These are phyloP conservation scores for Asobara japonica DNA, from an alignment of 1,140 invertebrate species.

Conservation along the genomic window DNA sequence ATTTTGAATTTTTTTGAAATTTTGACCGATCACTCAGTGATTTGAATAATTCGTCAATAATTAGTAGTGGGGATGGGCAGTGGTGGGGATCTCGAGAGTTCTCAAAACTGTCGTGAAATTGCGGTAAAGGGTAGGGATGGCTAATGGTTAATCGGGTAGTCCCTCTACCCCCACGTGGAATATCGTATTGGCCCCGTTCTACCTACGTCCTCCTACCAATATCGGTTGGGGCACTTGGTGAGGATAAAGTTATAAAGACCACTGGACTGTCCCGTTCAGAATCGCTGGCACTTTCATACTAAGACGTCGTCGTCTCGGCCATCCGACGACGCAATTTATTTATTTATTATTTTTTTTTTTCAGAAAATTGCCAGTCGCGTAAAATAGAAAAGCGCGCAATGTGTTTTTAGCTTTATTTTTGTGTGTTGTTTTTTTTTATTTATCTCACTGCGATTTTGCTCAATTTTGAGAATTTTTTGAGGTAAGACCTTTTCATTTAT, in stretches of 20 bases:
- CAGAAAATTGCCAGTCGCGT: not conserved
- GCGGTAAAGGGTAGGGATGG: not conserved
- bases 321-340: not conserved
- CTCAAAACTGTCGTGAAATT: not conserved
- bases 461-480: not conserved
- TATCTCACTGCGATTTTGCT: not conserved
- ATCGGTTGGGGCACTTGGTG: not conserved
- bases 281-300: constrained; percentile 55
- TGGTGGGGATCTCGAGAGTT: not conserved
- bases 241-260: constrained; percentile 62
- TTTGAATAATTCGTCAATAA: too few relatives aligned
- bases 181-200: constrained; percentile 57
- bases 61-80: not conserved
- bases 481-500: not conserved
- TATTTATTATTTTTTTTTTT: not conserved
- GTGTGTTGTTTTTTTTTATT: not conserved
- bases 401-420: not conserved
- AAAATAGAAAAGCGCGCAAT: too few relatives aligned
- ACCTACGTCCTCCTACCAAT: constrained; percentile 10
- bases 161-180: constrained; percentile 52
- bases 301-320: constrained; percentile 44
- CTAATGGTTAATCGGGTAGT: not conserved
- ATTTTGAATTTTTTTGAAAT: too few relatives aligned
- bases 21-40: too few relatives aligned
- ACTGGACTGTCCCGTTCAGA: constrained; percentile 47